Conservation (phyloP, 2,888 invertebrate species). For the Melanargia galathea region DNA sequence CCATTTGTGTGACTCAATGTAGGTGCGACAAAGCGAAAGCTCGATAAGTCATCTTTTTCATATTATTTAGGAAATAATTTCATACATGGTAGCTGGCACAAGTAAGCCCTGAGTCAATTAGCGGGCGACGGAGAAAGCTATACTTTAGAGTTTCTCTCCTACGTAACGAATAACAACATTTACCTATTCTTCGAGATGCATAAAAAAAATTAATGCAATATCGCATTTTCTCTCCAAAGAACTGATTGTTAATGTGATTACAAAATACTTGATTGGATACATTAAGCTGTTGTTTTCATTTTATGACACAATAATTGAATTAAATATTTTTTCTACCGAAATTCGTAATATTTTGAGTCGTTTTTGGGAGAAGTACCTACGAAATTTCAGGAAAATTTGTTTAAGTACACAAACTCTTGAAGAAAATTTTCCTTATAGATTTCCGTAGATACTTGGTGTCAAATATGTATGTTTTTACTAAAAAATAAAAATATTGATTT, state of each 20-base stretch:
- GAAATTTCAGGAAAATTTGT: no score
- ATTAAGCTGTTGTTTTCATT: not conserved
- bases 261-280: slow-evolving; percentile 11
- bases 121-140: no score
- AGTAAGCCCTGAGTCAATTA: no score
- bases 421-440: no score
- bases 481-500: no score
- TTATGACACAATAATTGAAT: not conserved
- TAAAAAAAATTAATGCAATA: not conserved
- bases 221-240: slow-evolving; percentile 9
- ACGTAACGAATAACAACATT: no score
- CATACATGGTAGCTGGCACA: not conserved
- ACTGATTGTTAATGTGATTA: slow-evolving; percentile 15
- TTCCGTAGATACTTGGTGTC: not conserved
- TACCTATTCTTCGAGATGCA: no score
- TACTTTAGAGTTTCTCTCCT: no score
- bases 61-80: not conserved
- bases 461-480: not conserved
- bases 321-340: not conserved
- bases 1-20: slow-evolving; percentile 5
- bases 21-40: not conserved
- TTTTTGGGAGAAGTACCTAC: no score
- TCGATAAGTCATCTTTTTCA: not conserved
- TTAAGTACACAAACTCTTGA: no score
- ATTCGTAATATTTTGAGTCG: not conserved